These are phyloP conservation scores for Zygaena filipendulae DNA, from an alignment of 2,888 invertebrate genomes.

Conservation along the genomic window DNA sequence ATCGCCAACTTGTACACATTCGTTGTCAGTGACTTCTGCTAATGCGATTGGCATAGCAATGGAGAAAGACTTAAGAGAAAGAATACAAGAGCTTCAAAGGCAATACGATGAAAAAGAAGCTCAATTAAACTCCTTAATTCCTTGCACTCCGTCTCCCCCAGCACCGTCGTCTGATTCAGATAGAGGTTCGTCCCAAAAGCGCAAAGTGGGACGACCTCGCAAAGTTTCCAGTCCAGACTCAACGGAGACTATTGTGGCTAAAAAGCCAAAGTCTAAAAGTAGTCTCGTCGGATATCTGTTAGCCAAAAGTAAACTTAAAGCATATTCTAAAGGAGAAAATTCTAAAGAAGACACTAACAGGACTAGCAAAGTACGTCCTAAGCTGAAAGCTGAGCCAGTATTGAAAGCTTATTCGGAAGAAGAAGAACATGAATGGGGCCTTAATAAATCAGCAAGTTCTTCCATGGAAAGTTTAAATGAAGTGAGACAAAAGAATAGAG, in stretches of 20 bases:
- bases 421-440: constrained; percentile 53
- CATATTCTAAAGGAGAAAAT: constrained; percentile 61
- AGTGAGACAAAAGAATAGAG: constrained; percentile 57
- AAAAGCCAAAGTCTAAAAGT: constrained; percentile 79
- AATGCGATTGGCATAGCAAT: constrained; percentile 75
- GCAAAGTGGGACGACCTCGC: constrained; percentile 85
- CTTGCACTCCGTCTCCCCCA: constrained; percentile 60
- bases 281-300: constrained; percentile 74
- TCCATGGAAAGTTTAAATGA: constrained; percentile 65
- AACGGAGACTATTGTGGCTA: constrained; percentile 85
- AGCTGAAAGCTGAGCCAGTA: constrained; percentile 77
- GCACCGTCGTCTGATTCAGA: constrained; percentile 58
- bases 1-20: constrained; percentile 32
- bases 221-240: constrained; percentile 74
- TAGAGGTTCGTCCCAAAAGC: constrained; percentile 74
- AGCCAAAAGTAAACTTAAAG: constrained; percentile 72
- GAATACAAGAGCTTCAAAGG: constrained; percentile 82
- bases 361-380: constrained; percentile 75
- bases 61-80: constrained; percentile 85
- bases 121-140: constrained; percentile 79
- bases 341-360: constrained; percentile 54
- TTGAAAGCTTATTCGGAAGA: constrained; percentile 71
- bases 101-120: constrained; percentile 86
- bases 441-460: constrained; percentile 60
- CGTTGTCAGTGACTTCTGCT: constrained; percentile 50